Evolutionary conservation across 1,140 invertebrate genomes (phyloP), one percentile per base, ranked within the genome.

Genomic region (Orchestia grillus): DNA sequence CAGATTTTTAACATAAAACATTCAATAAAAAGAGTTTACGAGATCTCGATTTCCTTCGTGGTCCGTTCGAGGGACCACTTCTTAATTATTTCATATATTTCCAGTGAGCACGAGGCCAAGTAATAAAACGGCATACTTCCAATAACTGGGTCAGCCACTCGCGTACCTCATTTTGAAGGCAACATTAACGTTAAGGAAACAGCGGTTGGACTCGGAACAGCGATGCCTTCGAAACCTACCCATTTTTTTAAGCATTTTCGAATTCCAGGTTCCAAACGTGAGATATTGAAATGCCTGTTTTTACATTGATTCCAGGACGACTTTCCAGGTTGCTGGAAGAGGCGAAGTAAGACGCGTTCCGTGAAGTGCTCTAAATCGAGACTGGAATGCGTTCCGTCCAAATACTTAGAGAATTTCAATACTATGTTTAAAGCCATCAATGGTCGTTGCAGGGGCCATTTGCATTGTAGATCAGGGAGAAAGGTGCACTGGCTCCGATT

Each of bases 381-480:
- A 36, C 62, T 8, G 62, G 62, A 77, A 77, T 28, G 62, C 62
- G 62, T 77, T 77, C 62, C 11, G 62, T 77, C 28, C 62, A 77
- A 77, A 77, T 77, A 77, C 62, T 77, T 77, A 77, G 62, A 77
- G 62, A 15, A 77, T 77, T 77, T 77, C 62, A 77, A 77, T 77
- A 77, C 62, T 1, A 77, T 77, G 62, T 77, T 77, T 77, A 77
- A 77, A 36, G 62, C 62, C 62, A 77, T 77, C 62, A 77, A 77
- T 77, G 62, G 62, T 77, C 62, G 62, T 77, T 77, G 62, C 62
- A 77, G 28, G 15, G 28, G 15, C 62, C 62, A 77, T 77, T 77
- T 77, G 62, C 62, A 77, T 77, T 77, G 62, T 77, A 77, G 62
- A 77, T 77, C 62, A 77, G 62, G 62, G 62, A 77, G 62, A 77